Conservation (phyloP, 2,797 vertebrate genomes). For the Tangara arthus region DNA sequence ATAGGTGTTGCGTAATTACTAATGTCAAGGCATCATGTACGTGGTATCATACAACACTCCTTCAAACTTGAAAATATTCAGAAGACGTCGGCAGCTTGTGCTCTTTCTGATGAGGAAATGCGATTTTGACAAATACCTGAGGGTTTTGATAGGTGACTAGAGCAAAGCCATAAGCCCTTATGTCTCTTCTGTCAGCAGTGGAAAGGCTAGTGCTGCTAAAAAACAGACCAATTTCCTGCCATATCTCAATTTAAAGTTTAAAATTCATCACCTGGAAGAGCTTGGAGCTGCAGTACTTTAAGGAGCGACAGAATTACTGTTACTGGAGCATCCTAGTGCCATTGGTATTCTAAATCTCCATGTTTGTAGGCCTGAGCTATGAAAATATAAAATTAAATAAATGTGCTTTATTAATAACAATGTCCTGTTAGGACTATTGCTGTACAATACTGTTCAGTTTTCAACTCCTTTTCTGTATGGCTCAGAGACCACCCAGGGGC, state of each 20-base stretch:
- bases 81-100: neutral
- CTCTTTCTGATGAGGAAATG: neutral
- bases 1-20: neutral
- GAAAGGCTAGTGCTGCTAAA: neutral
- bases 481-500: neutral
- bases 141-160: neutral
- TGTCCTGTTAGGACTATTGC: neutral
- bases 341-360: neutral
- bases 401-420: neutral
- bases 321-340: neutral
- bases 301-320: neutral
- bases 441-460: neutral
- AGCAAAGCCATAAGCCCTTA: neutral
- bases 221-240: neutral
- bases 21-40: neutral
- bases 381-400: neutral
- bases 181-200: neutral
- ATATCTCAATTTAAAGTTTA: neutral
- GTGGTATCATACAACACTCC: neutral
- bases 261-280: neutral
- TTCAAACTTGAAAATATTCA: neutral
- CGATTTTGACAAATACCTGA: neutral
- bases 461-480: neutral
- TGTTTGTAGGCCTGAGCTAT: neutral
- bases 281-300: neutral